Percentiles rank a stretch among this genome's conserved stretches.
These are phyloP conservation scores for Zaprionus nigranus DNA, from an alignment of 1,140 invertebrate genomes.

Conservation along the genomic window DNA sequence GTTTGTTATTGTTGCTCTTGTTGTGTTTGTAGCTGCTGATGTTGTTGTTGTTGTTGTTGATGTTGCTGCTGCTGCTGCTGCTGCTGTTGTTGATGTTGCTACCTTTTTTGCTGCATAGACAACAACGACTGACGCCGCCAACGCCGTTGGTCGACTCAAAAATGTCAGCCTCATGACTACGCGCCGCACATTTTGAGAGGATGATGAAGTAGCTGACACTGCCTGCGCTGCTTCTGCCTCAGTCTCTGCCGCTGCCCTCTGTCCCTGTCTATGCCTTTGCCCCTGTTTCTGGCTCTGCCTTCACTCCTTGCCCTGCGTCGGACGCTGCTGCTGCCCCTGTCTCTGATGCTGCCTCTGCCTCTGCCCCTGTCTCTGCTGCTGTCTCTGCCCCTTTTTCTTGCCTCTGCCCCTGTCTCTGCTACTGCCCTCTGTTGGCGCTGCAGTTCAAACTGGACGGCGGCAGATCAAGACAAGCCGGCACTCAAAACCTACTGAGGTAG, in stretches of 20 bases:
- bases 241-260: neutral
- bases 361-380: neutral
- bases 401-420: neutral
- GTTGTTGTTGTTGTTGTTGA: slow-evolving; percentile 56
- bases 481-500: slow-evolving; percentile 13
- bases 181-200: slow-evolving; percentile 70
- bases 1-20: slow-evolving; percentile 57
- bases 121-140: slow-evolving; percentile 23
- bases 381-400: too few species aligned
- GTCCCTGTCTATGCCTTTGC: neutral
- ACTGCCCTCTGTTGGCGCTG: slow-evolving; percentile 5
- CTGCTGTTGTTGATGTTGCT: slow-evolving; percentile 53
- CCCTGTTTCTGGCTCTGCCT: neutral
- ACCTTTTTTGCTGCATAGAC: slow-evolving; percentile 59
- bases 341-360: neutral
- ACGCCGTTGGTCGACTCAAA: slow-evolving; percentile 56
- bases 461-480: slow-evolving; percentile 61
- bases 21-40: slow-evolving; percentile 19
- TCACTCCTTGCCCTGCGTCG: neutral
- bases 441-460: slow-evolving; percentile 43
- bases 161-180: slow-evolving; percentile 76
- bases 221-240: neutral
- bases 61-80: slow-evolving; percentile 15
- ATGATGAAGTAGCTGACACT: slow-evolving; percentile 71
- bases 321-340: neutral